A percentile compares a stretch with the other conserved stretches of the same genome.
phyloP scores from a whole-genome alignment of 2,113 vertebrate genomes.

The Hiodon alosoides region DNA sequence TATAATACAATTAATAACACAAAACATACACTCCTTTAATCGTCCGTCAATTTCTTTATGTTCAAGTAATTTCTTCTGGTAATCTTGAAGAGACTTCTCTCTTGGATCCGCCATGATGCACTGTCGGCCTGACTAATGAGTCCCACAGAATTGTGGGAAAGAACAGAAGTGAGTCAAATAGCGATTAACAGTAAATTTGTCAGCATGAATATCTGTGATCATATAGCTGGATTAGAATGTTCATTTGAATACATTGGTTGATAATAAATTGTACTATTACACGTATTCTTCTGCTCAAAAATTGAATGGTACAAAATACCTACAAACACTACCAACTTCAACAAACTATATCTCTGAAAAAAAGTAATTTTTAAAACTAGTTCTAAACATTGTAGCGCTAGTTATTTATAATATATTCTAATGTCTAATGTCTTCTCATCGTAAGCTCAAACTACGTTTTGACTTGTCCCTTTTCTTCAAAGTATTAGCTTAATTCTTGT shows the following conservation, averaged over 20 bases:
- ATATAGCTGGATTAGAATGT: neutral
- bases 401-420: too few species aligned
- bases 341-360: neutral
- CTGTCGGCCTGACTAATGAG: neutral
- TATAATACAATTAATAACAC: neutral
- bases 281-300: too few species aligned
- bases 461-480: too few species aligned
- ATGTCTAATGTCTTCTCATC: too few species aligned
- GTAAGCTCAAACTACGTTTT: too few species aligned
- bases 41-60: conserved; percentile 96
- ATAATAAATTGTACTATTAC: too few species aligned
- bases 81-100: conserved; percentile 91
- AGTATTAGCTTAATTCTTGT: too few species aligned
- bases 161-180: neutral
- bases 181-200: too few species aligned
- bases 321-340: neutral
- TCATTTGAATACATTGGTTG: neutral
- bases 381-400: too few species aligned
- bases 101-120: conserved; percentile 88
- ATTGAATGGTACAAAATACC: neutral
- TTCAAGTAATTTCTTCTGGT: conserved; percentile 92
- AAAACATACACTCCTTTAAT: conserved; percentile 83
- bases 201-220: too few species aligned
- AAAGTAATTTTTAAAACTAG: too few species aligned
- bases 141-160: conserved; percentile 37